These are phyloP conservation scores for Drosophila meridionalis DNA, from an alignment of 2,888 invertebrate species.

Conservation along the genomic window DNA sequence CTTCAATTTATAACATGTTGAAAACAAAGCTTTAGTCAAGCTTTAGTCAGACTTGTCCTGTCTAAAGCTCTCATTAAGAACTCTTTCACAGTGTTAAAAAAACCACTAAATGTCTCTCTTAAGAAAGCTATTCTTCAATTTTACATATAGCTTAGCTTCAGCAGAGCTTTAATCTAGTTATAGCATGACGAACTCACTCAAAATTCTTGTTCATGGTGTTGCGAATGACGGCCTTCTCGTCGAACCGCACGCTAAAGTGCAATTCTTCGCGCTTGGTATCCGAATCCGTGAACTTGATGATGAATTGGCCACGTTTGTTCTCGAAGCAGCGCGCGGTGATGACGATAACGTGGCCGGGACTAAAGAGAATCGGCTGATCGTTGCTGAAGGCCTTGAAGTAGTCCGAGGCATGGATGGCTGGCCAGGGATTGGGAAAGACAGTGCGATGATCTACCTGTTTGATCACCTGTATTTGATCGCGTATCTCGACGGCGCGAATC, in stretches of 20 bases:
- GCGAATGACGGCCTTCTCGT: constrained; percentile 81
- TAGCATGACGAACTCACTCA: constrained; percentile 76
- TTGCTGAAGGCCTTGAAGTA: constrained; percentile 84
- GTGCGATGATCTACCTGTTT: constrained; percentile 85
- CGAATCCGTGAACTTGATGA: constrained; percentile 83
- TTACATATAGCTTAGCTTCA: background rate
- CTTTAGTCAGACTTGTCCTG: too few species aligned
- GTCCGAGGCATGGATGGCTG: constrained; percentile 83
- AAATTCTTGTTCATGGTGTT: constrained; percentile 83
- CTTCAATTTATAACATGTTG: background rate
- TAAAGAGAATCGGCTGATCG: constrained; percentile 83
- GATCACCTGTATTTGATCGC: constrained; percentile 84
- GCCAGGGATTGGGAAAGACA: constrained; percentile 84
- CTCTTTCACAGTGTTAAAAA: background rate
- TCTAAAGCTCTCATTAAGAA: too few species aligned
- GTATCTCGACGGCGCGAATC: constrained; percentile 81
- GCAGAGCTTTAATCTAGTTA: background rate
- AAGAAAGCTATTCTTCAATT: background rate
- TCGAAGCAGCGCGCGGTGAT: constrained; percentile 84
- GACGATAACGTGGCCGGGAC: constrained; percentile 84
- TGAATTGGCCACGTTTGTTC: constrained; percentile 83
- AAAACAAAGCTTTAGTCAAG: background rate
- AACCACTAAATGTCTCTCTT: background rate
- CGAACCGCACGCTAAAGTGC: constrained; percentile 84
- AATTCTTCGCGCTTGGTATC: constrained; percentile 83